Evolutionary conservation across 2,888 invertebrate species (phyloP).

Genomic region (Busseola fusca): DNA sequence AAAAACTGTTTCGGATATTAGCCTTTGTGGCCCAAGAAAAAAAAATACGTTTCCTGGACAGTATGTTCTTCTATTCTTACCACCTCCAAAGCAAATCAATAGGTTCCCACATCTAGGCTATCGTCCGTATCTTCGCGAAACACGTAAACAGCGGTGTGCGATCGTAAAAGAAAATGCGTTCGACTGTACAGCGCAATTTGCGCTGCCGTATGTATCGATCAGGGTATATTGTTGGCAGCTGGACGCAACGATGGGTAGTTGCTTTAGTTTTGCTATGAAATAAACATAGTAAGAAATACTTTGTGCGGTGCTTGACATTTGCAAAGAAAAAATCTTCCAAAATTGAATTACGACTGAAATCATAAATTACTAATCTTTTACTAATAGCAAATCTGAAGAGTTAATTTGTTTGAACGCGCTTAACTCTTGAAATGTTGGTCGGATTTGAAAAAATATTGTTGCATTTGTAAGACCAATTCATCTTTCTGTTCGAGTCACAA

Average conservation of each 20-base stretch:
- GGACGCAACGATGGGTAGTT: constrained; percentile 15
- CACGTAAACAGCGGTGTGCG: constrained; percentile 84
- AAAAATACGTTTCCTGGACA: too few species aligned
- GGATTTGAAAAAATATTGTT: too few species aligned
- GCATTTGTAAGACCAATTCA: too few species aligned
- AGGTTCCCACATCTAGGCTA: constrained; percentile 67
- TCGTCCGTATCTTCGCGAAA: constrained; percentile 83
- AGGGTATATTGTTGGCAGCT: constrained; percentile 55
- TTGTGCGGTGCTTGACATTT: neutral
- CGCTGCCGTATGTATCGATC: constrained; percentile 80
- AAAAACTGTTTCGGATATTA: too few species aligned
- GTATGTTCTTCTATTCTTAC: constrained; percentile 17
- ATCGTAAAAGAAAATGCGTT: constrained; percentile 88
- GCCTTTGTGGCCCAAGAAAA: too few species aligned
- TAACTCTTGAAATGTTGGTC: too few species aligned
- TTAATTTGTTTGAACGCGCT: too few species aligned
- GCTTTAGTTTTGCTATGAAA: neutral
- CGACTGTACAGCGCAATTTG: constrained; percentile 80
- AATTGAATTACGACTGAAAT: neutral
- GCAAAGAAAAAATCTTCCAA: too few species aligned
- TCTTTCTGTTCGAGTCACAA: too few species aligned
- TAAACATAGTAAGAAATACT: neutral
- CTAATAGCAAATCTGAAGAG: too few species aligned
- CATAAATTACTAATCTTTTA: neutral
- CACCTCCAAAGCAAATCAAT: constrained; percentile 68